Conservation (phyloP, 2,797 vertebrate species). For the Threskiornis aethiopicus region DNA sequence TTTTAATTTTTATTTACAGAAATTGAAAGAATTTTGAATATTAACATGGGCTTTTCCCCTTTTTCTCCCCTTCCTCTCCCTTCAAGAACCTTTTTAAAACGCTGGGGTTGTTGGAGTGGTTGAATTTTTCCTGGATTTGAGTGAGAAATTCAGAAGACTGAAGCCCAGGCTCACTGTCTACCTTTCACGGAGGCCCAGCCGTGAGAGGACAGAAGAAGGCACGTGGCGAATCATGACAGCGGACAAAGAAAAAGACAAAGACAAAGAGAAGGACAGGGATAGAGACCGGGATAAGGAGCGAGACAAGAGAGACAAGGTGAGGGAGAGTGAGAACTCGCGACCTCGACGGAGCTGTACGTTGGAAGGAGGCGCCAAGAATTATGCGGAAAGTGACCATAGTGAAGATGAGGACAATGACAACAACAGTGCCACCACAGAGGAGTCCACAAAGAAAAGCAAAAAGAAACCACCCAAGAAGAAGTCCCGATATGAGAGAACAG, state of each 20-base stretch:
- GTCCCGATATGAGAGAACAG: slow-evolving; percentile 93
- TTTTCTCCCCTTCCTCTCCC: neutral
- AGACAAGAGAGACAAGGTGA: slow-evolving; percentile 88
- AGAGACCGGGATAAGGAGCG: slow-evolving; percentile 90
- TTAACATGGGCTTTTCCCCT: neutral
- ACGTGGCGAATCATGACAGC: slow-evolving; percentile 99
- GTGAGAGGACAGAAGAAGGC: slow-evolving; percentile 99
- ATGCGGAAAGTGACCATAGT: slow-evolving; percentile 96
- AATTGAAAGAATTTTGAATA: neutral
- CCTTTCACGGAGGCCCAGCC: slow-evolving; percentile 99
- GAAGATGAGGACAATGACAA: slow-evolving; percentile 97
- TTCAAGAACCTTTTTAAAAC: slow-evolving; percentile 87
- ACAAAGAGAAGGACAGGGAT: slow-evolving; percentile 95
- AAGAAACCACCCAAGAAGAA: slow-evolving; percentile 98
- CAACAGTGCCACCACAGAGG: slow-evolving; percentile 87
- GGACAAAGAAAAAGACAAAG: slow-evolving; percentile 93
- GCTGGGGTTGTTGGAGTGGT: slow-evolving; percentile 98
- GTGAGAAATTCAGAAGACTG: slow-evolving; percentile 99
- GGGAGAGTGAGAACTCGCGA: slow-evolving; percentile 90
- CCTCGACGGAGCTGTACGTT: slow-evolving; percentile 95
- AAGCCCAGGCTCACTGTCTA: slow-evolving; percentile 99
- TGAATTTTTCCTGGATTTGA: slow-evolving; percentile 99
- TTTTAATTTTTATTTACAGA: neutral
- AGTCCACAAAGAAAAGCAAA: slow-evolving; percentile 92
- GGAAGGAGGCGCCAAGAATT: slow-evolving; percentile 97